phyloP scores from a whole-genome alignment of 2,888 invertebrate genomes.

The Vesta saturnalis region DNA sequence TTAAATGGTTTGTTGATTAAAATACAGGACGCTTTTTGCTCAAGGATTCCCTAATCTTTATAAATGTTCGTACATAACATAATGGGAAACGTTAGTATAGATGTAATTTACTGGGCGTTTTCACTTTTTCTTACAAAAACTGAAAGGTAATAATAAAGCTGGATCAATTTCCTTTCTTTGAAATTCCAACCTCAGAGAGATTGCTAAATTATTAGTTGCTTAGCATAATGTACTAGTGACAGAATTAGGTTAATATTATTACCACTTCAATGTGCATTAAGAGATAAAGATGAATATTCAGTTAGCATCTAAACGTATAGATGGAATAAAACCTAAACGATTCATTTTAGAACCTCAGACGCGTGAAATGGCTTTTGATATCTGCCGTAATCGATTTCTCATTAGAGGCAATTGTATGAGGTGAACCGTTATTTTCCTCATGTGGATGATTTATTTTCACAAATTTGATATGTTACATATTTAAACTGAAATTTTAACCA shows the following conservation, averaged over 20 bases:
- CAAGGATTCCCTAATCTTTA: background rate
- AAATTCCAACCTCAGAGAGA: background rate
- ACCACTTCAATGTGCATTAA: no score
- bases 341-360: background rate
- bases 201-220: background rate
- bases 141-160: background rate
- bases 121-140: background rate
- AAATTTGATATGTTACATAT: no score
- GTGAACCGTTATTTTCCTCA: background rate
- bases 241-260: no score
- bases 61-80: background rate
- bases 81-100: background rate
- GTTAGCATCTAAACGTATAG: background rate
- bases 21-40: background rate
- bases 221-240: no score
- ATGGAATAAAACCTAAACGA: conserved; percentile 1
- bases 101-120: background rate
- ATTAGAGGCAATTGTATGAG: conserved; percentile 1
- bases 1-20: background rate
- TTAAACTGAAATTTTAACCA: background rate
- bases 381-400: background rate
- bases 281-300: background rate
- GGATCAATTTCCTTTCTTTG: conserved; percentile 1
- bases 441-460: background rate
- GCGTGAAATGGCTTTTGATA: conserved; percentile 1